A percentile compares a stretch with the other conserved stretches of the same genome.
phyloP scores from a whole-genome alignment of 2,797 vertebrate genomes.

The Tenualosa thibaudeaui region DNA sequence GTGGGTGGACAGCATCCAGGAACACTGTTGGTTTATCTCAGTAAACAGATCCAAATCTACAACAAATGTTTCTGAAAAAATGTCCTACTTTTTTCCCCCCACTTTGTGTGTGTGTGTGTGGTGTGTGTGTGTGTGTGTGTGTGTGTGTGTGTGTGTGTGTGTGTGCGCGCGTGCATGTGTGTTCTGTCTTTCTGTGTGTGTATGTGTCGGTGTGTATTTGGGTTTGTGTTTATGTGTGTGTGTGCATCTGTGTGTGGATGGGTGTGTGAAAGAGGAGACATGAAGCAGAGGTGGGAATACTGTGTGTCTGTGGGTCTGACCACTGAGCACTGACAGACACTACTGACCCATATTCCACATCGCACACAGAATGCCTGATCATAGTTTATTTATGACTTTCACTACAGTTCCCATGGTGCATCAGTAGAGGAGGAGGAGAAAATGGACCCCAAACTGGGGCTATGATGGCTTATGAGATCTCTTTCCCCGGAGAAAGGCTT shows the following conservation, averaged over 20 bases:
- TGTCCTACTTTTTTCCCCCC: background rate
- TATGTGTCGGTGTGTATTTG: slow-evolving; percentile 56
- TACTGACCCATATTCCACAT: slow-evolving; percentile 53
- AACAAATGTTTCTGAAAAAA: slow-evolving; percentile 9
- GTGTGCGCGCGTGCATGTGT: slow-evolving; percentile 40
- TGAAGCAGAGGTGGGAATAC: background rate
- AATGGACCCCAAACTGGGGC: background rate
- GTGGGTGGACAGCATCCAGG: background rate
- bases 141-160: slow-evolving; percentile 39
- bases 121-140: slow-evolving; percentile 12
- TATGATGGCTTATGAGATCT: background rate
- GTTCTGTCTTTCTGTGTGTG: background rate
- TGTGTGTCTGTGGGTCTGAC: background rate
- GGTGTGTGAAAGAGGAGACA: background rate
- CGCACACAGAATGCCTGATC: slow-evolving; percentile 54
- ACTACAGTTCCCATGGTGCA: slow-evolving; percentile 41
- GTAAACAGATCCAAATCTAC: slow-evolving; percentile 23
- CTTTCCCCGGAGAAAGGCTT: background rate
- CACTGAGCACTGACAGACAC: slow-evolving; percentile 40
- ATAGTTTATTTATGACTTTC: slow-evolving; percentile 69
- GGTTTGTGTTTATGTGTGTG: slow-evolving; percentile 26
- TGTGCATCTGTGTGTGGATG: slow-evolving; percentile 17
- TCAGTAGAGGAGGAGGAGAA: background rate
- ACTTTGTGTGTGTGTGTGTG: background rate
- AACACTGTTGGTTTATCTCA: slow-evolving; percentile 17